phyloP scores from a whole-genome alignment of 2,888 invertebrate species.

The Ochropleura leucogaster region DNA sequence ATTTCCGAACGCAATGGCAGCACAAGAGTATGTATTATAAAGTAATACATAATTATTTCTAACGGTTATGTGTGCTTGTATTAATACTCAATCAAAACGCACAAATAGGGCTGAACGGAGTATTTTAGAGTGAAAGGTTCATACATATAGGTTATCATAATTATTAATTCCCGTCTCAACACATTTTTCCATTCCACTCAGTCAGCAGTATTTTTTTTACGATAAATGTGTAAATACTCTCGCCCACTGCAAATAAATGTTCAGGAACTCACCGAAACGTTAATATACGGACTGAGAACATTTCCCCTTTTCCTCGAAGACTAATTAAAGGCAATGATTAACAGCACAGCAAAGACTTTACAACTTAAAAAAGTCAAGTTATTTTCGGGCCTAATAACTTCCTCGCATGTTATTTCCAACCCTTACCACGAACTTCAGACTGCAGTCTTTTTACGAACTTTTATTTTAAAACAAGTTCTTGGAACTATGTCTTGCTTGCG shows the following conservation, averaged over 20 bases:
- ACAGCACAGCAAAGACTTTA: neutral
- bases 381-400: constrained; percentile 38
- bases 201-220: neutral
- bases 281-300: neutral
- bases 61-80: neutral
- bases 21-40: neutral
- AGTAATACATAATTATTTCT: neutral
- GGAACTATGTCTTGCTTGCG: constrained; percentile 53
- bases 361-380: constrained; percentile 25
- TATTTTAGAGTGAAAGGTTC: neutral
- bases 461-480: constrained; percentile 55
- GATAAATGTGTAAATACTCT: neutral
- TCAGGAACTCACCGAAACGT: neutral
- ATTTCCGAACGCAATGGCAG: neutral
- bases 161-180: neutral
- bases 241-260: neutral
- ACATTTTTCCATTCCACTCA: neutral
- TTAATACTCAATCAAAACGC: neutral
- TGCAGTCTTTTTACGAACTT: constrained; percentile 56
- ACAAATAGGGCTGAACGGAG: neutral
- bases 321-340: constrained; percentile 43
- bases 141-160: neutral
- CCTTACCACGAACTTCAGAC: constrained; percentile 46
- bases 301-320: neutral
- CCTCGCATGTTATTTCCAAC: constrained; percentile 39